Percentiles rank a stretch among this genome's conserved stretches.
phyloP scores from a whole-genome alignment of 1,140 invertebrate species.

The Drosophila lacertosa region DNA sequence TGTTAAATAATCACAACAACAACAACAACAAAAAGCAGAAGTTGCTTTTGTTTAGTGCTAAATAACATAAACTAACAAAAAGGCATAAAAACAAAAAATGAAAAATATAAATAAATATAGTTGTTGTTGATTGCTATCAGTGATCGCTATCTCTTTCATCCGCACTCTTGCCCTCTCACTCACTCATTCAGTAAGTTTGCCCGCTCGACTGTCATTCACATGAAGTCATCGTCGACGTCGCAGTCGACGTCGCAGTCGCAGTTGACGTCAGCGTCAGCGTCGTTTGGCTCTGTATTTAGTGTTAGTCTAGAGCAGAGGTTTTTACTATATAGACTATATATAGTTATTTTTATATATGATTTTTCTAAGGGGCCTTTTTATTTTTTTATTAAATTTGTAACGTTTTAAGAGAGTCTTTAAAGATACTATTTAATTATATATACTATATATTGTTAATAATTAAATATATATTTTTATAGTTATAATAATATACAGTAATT shows the following conservation, averaged over 20 bases:
- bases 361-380: too few species aligned
- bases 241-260: slow-evolving; percentile 40
- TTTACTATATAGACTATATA: neutral
- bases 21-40: slow-evolving; percentile 15
- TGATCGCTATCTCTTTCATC: slow-evolving; percentile 15
- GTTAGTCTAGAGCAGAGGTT: neutral
- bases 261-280: slow-evolving; percentile 3
- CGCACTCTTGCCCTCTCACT: neutral
- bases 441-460: too few species aligned
- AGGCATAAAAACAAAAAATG: slow-evolving; percentile 18
- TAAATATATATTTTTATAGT: too few species aligned
- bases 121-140: slow-evolving; percentile 50
- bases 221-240: slow-evolving; percentile 46
- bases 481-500: too few species aligned
- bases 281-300: slow-evolving; percentile 10
- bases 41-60: slow-evolving; percentile 33
- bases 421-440: too few species aligned
- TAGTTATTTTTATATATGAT: neutral
- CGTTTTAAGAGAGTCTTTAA: too few species aligned
- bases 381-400: too few species aligned
- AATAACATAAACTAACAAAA: slow-evolving; percentile 26
- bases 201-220: slow-evolving; percentile 28
- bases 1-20: slow-evolving; percentile 63
- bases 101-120: slow-evolving; percentile 32
- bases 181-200: slow-evolving; percentile 14